A percentile compares a stretch with the other conserved stretches of the same genome.
These are phyloP conservation scores for Muntiacus muntjak DNA, from an alignment of 2,113 vertebrate genomes.

Conservation along the genomic window DNA sequence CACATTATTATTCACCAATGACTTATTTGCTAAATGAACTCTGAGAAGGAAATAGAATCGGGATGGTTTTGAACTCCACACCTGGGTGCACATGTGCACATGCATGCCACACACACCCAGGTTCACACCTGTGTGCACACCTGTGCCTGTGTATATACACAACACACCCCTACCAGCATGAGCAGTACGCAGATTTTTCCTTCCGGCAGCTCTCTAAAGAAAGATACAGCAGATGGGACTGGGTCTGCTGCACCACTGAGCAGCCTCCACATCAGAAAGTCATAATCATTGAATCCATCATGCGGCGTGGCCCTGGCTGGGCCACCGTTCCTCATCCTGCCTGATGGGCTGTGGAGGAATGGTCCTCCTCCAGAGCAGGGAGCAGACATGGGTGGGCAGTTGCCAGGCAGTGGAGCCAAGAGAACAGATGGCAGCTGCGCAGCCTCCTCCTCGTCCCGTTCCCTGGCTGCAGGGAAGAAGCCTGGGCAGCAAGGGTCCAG, in stretches of 20 bases:
- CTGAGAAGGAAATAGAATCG: not conserved
- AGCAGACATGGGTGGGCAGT: slow-evolving; percentile 39
- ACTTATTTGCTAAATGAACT: not conserved
- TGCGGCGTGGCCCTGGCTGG: slow-evolving; percentile 39
- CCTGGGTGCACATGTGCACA: too few species aligned
- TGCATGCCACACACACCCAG: not conserved
- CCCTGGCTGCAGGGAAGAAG: not conserved
- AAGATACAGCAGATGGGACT: slow-evolving; percentile 51
- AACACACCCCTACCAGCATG: not conserved
- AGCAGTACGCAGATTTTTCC: not conserved
- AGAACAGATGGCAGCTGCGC: slow-evolving; percentile 55
- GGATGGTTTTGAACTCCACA: not conserved
- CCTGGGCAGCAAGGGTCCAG: not conserved
- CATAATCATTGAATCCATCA: slow-evolving; percentile 64
- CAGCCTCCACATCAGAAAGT: slow-evolving; percentile 63
- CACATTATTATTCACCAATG: not conserved
- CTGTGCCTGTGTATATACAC: not conserved
- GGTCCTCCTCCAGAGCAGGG: slow-evolving; percentile 34
- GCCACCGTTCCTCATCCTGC: slow-evolving; percentile 34
- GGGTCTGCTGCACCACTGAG: slow-evolving; percentile 47
- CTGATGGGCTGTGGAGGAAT: slow-evolving; percentile 57
- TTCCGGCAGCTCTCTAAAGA: slow-evolving; percentile 38
- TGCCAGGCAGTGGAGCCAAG: slow-evolving; percentile 48
- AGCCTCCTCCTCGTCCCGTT: not conserved
- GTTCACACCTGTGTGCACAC: not conserved